Conservation (phyloP, 2,113 vertebrate genomes). For the Turdus rufiventris region DNA sequence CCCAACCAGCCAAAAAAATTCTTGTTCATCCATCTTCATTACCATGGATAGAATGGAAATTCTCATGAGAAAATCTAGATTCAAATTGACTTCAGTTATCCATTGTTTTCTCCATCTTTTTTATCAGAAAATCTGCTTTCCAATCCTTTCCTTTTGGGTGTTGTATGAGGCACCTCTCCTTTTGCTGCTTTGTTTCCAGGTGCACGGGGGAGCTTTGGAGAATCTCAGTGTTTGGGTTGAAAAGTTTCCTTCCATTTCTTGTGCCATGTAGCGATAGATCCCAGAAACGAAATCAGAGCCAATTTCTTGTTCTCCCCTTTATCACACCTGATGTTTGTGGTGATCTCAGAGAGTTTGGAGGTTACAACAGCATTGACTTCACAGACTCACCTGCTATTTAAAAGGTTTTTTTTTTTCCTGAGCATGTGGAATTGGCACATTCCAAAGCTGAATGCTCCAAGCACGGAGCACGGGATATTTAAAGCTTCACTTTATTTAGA, state of each 20-base stretch:
- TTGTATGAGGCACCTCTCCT: background rate
- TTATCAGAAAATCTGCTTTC: background rate
- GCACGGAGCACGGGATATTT: background rate
- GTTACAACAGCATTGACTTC: background rate
- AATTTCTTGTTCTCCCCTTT: background rate
- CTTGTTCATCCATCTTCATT: background rate
- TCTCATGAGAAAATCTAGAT: background rate
- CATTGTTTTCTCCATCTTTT: background rate
- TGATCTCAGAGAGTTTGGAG: background rate
- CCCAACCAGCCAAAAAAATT: background rate
- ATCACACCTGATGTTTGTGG: background rate
- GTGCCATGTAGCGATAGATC: fast-evolving
- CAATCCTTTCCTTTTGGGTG: background rate
- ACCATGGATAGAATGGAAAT: fast-evolving
- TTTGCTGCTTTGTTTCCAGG: background rate
- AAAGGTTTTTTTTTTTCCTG: background rate
- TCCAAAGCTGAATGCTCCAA: background rate
- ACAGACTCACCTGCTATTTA: background rate
- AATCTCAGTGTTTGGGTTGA: background rate
- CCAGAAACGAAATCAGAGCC: background rate
- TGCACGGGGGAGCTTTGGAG: background rate
- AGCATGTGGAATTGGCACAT: background rate
- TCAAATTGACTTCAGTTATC: background rate
- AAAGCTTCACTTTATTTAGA: conserved; percentile 39
- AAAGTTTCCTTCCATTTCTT: background rate